Conservation (phyloP, 2,888 invertebrate genomes). For the Cerastoderma edule region DNA sequence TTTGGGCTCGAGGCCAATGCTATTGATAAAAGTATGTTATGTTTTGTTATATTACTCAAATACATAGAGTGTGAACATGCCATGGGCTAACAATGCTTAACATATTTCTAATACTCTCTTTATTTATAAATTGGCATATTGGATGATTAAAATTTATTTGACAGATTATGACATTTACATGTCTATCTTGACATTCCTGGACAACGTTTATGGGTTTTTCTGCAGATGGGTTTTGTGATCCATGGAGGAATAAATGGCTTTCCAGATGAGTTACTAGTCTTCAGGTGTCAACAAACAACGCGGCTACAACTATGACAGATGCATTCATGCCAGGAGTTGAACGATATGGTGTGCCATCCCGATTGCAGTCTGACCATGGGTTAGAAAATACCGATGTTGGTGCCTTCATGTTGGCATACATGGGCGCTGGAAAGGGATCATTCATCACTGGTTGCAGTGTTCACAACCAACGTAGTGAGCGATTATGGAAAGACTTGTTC, state of each 20-base stretch:
- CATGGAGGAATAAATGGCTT: constrained; percentile 55
- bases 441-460: constrained; percentile 53
- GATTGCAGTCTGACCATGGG: constrained; percentile 57
- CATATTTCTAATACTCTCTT: no score
- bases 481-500: constrained; percentile 56
- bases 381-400: constrained; percentile 50
- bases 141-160: no score
- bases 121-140: no score
- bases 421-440: constrained; percentile 47
- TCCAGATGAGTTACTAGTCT: constrained; percentile 33
- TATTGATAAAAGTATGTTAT: no score
- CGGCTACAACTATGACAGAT: constrained; percentile 31
- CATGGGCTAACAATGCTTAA: no score
- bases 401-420: constrained; percentile 40
- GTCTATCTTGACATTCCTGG: no score
- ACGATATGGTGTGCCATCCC: constrained; percentile 52
- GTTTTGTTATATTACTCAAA: no score
- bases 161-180: no score
- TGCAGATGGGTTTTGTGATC: constrained; percentile 42
- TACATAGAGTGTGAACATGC: no score
- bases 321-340: constrained; percentile 32
- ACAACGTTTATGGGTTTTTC: no score
- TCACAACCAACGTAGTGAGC: constrained; percentile 62
- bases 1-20: no score
- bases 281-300: constrained; percentile 38